phyloP scores from a whole-genome alignment of 2,113 vertebrate genomes.

The Brienomyrus longianalis region DNA sequence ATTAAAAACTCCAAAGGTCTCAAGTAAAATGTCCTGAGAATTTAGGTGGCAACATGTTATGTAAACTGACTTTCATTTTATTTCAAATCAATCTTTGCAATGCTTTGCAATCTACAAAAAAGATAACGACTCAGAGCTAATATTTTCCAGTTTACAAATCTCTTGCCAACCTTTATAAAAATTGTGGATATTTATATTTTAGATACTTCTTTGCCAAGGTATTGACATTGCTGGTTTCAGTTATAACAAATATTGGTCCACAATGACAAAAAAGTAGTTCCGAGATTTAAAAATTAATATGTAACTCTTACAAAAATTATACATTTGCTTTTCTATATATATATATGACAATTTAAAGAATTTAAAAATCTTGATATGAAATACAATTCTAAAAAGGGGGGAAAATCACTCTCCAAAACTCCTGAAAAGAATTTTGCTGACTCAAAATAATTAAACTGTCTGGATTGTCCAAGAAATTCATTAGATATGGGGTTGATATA shows the following conservation, averaged over 20 bases:
- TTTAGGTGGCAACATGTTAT: neutral
- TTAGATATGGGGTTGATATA: neutral
- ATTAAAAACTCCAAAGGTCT: neutral
- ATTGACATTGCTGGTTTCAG: slow-evolving; percentile 26
- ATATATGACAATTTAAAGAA: slow-evolving; percentile 25
- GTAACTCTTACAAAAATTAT: slow-evolving; percentile 31
- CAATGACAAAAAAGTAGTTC: slow-evolving; percentile 24
- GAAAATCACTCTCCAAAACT: neutral
- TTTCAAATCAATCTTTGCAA: neutral
- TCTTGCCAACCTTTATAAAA: slow-evolving; percentile 24
- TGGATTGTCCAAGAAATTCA: neutral
- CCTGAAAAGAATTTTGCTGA: neutral
- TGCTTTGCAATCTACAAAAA: neutral
- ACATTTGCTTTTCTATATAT: slow-evolving; percentile 33
- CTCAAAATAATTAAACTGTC: neutral
- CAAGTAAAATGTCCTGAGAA: neutral
- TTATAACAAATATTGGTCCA: slow-evolving; percentile 46
- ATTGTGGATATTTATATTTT: slow-evolving; percentile 22
- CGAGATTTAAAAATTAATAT: slow-evolving; percentile 27
- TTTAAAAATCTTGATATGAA: slow-evolving; percentile 9
- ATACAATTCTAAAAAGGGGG: neutral
- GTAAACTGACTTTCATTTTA: neutral
- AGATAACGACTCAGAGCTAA: neutral
- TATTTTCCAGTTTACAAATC: neutral
- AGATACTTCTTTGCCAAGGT: slow-evolving; percentile 22